These are phyloP conservation scores for Limnephilus auricula DNA, from an alignment of 2,888 invertebrate genomes.

Conservation along the genomic window DNA sequence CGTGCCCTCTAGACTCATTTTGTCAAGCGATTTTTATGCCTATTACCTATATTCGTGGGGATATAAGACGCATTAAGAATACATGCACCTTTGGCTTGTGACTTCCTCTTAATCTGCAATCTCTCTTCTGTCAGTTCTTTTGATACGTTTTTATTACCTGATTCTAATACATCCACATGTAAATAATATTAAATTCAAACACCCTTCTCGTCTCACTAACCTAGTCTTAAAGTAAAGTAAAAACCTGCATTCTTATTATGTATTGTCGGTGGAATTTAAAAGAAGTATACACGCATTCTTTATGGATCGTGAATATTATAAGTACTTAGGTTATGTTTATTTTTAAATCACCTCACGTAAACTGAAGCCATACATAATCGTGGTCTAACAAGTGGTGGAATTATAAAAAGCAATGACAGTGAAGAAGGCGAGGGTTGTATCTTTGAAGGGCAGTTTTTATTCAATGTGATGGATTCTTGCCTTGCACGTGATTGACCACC, in stretches of 20 bases:
- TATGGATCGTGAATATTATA: neutral
- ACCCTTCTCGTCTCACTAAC: conserved; percentile 17
- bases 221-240: neutral
- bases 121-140: neutral
- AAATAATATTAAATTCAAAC: neutral
- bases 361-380: conserved; percentile 50
- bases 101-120: no score
- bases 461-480: neutral
- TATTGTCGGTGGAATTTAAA: neutral
- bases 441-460: conserved; percentile 31
- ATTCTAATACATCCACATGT: neutral
- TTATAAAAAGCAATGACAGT: conserved; percentile 42
- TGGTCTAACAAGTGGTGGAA: conserved; percentile 33
- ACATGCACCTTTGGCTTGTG: no score
- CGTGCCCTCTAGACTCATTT: no score
- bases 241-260: neutral
- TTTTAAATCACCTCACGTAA: conserved; percentile 22
- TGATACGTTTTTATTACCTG: neutral
- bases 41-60: no score
- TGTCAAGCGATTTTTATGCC: no score
- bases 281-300: conserved; percentile 12
- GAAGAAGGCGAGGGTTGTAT: conserved; percentile 6
- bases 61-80: no score
- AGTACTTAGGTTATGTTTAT: conserved; percentile 9
- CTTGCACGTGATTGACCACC: neutral